Evolutionary conservation across 2,888 invertebrate species (phyloP).

Genomic region (Platypus cylindrus): DNA sequence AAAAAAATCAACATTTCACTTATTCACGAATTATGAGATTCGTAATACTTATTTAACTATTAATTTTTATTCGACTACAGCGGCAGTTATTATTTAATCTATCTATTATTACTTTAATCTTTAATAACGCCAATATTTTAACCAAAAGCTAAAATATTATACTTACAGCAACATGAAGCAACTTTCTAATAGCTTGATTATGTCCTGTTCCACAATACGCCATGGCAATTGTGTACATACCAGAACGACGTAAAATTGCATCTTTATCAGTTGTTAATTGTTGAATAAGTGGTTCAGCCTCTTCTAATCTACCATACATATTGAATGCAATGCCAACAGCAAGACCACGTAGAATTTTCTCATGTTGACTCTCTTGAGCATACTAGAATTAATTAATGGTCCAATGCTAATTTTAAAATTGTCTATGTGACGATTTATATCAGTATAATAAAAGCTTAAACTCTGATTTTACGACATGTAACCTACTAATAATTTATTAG

Average conservation of each 20-base stretch:
- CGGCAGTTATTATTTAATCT: too few relatives aligned
- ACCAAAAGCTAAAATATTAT: neutral
- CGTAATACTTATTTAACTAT: too few relatives aligned
- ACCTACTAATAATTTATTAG: neutral
- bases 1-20: slow-evolving; percentile 3
- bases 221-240: slow-evolving; percentile 96
- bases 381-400: slow-evolving; percentile 50
- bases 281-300: slow-evolving; percentile 87
- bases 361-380: slow-evolving; percentile 93
- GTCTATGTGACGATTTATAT: too few relatives aligned
- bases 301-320: slow-evolving; percentile 94
- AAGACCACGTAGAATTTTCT: slow-evolving; percentile 93
- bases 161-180: slow-evolving; percentile 89
- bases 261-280: slow-evolving; percentile 87
- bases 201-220: slow-evolving; percentile 98
- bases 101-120: too few relatives aligned
- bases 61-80: too few relatives aligned
- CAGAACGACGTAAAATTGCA: slow-evolving; percentile 86
- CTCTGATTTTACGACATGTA: neutral
- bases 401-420: too few relatives aligned
- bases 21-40: too few relatives aligned
- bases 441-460: too few relatives aligned
- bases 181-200: slow-evolving; percentile 87
- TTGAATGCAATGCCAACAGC: slow-evolving; percentile 94
- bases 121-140: neutral